Percentiles rank a stretch among this genome's conserved stretches.
Conservation (phyloP, 2,888 invertebrate genomes). For the Cephus rjabovi region DNA sequence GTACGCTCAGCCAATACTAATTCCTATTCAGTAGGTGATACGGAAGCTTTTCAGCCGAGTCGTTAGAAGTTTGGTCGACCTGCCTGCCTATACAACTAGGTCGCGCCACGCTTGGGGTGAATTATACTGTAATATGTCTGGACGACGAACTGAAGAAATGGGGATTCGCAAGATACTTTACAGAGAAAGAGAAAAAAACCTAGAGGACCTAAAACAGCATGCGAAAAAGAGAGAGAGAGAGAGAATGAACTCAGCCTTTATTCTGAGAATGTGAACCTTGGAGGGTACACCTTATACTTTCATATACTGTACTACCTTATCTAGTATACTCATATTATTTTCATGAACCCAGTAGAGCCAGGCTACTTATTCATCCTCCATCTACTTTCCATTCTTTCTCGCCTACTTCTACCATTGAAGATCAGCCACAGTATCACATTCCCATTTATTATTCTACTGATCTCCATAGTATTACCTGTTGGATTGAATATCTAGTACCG, state of each 20-base stretch:
- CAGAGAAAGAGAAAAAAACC: not conserved
- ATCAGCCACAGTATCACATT: not conserved
- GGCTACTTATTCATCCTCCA: not conserved
- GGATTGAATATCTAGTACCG: not conserved
- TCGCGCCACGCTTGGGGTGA: not conserved
- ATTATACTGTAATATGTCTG: not conserved
- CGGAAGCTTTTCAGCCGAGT: not conserved
- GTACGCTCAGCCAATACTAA: not conserved
- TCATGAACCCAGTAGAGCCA: not conserved
- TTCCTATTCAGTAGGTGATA: not conserved
- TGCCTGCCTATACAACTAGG: not conserved
- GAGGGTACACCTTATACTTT: not conserved
- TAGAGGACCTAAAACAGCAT: not conserved
- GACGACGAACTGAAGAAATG: not conserved
- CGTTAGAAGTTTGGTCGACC: not conserved
- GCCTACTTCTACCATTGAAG: not conserved
- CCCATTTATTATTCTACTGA: not conserved
- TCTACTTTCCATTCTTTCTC: not conserved
- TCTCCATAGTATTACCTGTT: not conserved
- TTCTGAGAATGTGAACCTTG: not conserved
- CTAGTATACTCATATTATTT: not conserved
- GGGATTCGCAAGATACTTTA: not conserved
- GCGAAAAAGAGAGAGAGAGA: too few relatives aligned
- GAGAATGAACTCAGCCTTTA: not conserved
- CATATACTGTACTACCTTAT: not conserved